Conservation (phyloP, 1,140 invertebrate genomes). For the Pseudomyrmex concolor region DNA sequence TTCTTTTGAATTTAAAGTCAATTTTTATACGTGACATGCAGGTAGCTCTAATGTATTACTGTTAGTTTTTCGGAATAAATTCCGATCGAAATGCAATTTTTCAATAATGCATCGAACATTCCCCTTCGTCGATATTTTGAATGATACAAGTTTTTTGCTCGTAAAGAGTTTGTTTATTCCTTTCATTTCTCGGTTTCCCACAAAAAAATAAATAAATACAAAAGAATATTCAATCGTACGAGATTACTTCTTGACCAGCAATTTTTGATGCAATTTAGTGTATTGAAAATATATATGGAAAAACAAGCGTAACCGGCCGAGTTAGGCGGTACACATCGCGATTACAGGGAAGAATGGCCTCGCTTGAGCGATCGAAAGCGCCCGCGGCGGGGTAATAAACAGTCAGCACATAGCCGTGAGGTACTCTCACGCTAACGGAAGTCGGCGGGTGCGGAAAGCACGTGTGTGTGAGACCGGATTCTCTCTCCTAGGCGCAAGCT, state of each 20-base stretch:
- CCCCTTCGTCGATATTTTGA: too few species aligned
- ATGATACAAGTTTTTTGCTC: too few species aligned
- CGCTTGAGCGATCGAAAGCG: slow-evolving; percentile 33
- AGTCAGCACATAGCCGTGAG: slow-evolving; percentile 33
- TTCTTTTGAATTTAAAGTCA: neutral
- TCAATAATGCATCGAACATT: too few species aligned
- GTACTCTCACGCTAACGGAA: slow-evolving; percentile 66
- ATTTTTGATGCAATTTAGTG: neutral
- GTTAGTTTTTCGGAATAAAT: too few species aligned
- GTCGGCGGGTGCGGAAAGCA: slow-evolving; percentile 66
- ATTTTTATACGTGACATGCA: neutral
- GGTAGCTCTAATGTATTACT: too few species aligned
- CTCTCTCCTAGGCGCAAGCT: slow-evolving; percentile 60
- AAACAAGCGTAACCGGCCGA: neutral
- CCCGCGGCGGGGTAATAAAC: slow-evolving; percentile 51
- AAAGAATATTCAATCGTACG: neutral
- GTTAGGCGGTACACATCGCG: slow-evolving; percentile 28
- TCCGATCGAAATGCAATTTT: too few species aligned
- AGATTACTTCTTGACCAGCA: neutral
- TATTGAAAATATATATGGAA: neutral
- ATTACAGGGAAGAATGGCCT: slow-evolving; percentile 51
- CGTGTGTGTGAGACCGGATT: slow-evolving; percentile 51
- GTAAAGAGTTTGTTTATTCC: too few species aligned
- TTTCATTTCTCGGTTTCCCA: too few species aligned
- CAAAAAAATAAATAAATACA: neutral